These are phyloP conservation scores for Chelon auratus DNA, from an alignment of 2,797 vertebrate genomes.

Conservation along the genomic window DNA sequence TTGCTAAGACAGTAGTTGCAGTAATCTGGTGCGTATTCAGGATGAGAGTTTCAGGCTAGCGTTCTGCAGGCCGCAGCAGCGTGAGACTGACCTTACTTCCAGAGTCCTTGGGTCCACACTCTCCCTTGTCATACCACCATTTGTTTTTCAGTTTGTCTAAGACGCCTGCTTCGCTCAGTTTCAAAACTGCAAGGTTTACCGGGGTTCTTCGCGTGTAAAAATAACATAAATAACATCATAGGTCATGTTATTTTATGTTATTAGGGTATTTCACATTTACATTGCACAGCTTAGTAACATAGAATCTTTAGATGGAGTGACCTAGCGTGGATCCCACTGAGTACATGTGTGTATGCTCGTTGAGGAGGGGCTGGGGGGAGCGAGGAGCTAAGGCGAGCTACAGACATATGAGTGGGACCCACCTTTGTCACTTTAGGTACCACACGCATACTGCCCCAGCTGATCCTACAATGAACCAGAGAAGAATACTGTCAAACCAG, in stretches of 20 bases:
- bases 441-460: conserved; percentile 95
- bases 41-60: conserved; percentile 77
- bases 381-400: conserved; percentile 89
- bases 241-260: conserved; percentile 99
- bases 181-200: conserved; percentile 99
- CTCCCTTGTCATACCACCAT: conserved; percentile 99
- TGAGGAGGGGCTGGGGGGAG: conserved; percentile 78
- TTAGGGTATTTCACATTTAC: conserved; percentile 90
- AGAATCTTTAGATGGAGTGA: conserved; percentile 88
- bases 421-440: conserved; percentile 97
- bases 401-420: conserved; percentile 97
- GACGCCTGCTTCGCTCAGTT: conserved; percentile 99
- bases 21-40: conserved; percentile 78
- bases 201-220: conserved; percentile 99
- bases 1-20: conserved; percentile 71
- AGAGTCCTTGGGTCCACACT: conserved; percentile 99
- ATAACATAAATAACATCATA: conserved; percentile 99
- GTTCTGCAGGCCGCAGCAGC: conserved; percentile 76
- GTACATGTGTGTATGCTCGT: conserved; percentile 90
- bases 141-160: conserved; percentile 99
- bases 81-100: conserved; percentile 99
- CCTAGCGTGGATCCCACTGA: conserved; percentile 94
- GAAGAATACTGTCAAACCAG: conserved; percentile 93
- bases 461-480: conserved; percentile 79
- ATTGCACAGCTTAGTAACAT: conserved; percentile 84